Evolutionary conservation across 2,797 vertebrate genomes (phyloP), one percentile per base, ranked within the genome.

Genomic region (Neosilurus hyrtlii): DNA sequence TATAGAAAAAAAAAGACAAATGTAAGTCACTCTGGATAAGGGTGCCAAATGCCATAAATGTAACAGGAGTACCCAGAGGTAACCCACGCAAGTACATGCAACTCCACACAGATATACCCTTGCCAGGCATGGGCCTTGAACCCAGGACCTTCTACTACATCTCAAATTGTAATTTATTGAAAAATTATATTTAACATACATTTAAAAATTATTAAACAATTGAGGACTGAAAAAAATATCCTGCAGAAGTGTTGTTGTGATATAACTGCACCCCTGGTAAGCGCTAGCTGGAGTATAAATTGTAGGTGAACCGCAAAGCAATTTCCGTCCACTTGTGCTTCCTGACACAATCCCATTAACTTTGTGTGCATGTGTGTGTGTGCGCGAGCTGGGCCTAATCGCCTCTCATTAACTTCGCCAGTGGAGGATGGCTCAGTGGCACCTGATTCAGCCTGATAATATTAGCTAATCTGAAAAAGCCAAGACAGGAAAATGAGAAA

Each of bases 301-400:
- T 49, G 77, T 74, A 57, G 68, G 65, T 6, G 20, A 79, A 14
- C 59, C 9, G 30, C 70, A 52, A 49, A 73, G 51, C 61, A 59
- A 61, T 75, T 75, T 81, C 54, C 49, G 9, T 49, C 37, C 54
- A 59, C 71, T 75, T 59, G 52, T 84, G 71, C 79, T 61, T 54
- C 43, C n/a, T 66, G 68, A 84, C 78, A 73, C 78, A 80, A 81
- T 75, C 67, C 83, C 71, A 75, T 84, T 74, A 80, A 35, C 80
- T 61, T 16, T 37, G 65, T 37, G 30, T 20, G 30, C 9, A 15
- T 37, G 35, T 9, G 26, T 67, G 65, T 67, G 65, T 66, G 63
- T 66, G 6, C 11, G 10, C 9, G 4, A 1, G n/a, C 51, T 68
- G 37, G 54, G 71, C 37, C 83, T 80, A 80, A 84, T 84, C 83